These are phyloP conservation scores for Drosophila cognata DNA, from an alignment of 2,888 invertebrate genomes.

Conservation along the genomic window DNA sequence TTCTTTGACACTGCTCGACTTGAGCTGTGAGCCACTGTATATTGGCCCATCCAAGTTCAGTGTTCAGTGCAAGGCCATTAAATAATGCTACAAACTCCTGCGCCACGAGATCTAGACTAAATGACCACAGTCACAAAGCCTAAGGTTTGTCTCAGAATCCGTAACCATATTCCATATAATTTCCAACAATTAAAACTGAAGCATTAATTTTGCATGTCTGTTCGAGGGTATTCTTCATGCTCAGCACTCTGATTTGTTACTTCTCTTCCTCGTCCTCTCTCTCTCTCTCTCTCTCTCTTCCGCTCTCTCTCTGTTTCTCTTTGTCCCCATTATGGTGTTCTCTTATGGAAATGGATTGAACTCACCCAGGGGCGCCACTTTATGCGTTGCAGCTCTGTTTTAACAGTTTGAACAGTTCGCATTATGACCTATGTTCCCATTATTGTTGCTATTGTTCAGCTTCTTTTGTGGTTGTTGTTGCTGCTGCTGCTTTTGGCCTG, in stretches of 20 bases:
- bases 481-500: slow-evolving; percentile 25
- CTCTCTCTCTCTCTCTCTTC: neutral
- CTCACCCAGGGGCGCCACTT: slow-evolving; percentile 47
- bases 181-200: neutral
- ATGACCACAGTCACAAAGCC: neutral
- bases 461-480: slow-evolving; percentile 10
- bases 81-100: neutral
- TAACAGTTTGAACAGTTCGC: slow-evolving; percentile 43
- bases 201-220: neutral
- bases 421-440: slow-evolving; percentile 52
- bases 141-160: too few relatives aligned
- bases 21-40: too few relatives aligned
- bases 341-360: slow-evolving; percentile 45
- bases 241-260: neutral
- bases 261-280: neutral
- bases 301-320: neutral
- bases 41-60: neutral
- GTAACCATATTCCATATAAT: neutral
- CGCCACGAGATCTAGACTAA: neutral
- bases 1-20: too few relatives aligned
- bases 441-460: slow-evolving; percentile 35
- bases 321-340: neutral
- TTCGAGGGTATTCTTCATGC: neutral
- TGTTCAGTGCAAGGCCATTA: neutral
- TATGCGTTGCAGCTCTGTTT: slow-evolving; percentile 37